Conservation (phyloP, 2,113 vertebrate genomes). For the Hemiprocne comata region DNA sequence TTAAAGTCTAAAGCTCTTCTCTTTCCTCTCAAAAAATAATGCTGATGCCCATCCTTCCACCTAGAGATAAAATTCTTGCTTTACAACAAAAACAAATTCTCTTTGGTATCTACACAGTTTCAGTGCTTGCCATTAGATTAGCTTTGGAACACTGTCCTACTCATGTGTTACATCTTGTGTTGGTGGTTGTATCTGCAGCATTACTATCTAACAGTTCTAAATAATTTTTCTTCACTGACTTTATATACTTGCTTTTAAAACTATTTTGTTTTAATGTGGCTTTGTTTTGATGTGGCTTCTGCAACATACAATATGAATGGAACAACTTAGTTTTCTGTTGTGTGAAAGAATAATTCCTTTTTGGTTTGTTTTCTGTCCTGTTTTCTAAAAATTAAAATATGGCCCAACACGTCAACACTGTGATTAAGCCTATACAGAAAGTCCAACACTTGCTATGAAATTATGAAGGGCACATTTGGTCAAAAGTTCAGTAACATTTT, state of each 20-base stretch:
- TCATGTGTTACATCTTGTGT: background rate
- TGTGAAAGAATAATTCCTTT: background rate
- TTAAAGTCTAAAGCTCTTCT: background rate
- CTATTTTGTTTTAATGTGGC: background rate
- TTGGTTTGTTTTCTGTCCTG: background rate
- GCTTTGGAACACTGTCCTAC: background rate
- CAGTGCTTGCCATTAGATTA: background rate
- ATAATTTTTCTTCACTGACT: background rate
- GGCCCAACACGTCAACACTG: background rate
- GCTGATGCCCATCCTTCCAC: background rate
- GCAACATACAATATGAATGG: background rate
- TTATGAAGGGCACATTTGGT: background rate
- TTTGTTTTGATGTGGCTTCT: background rate
- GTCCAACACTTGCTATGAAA: background rate
- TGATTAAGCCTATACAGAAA: background rate
- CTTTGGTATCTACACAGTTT: background rate
- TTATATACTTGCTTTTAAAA: background rate
- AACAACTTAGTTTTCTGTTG: background rate
- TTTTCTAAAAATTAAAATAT: background rate
- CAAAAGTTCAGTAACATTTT: background rate
- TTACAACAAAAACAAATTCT: background rate
- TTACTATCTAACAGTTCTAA: background rate
- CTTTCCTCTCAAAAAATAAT: background rate
- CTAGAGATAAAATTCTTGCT: background rate
- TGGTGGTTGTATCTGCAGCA: background rate